A percentile compares a stretch with the other conserved stretches of the same genome.
Conservation (phyloP, 2,888 invertebrate genomes). For the Synanthedon andrenaeformis region DNA sequence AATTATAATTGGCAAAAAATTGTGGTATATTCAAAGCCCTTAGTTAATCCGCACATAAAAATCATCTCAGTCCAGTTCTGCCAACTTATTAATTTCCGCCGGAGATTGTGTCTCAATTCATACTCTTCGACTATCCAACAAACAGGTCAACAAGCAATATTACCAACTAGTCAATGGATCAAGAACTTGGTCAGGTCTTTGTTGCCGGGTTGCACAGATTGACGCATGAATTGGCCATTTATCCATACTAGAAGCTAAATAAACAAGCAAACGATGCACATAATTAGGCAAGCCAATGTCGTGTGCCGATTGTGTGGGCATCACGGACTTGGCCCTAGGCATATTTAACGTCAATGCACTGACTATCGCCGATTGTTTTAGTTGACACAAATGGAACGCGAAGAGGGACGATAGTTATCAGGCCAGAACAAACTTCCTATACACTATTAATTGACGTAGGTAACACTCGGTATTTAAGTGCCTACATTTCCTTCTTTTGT, state of each 20-base stretch:
- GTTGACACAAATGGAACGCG: neutral
- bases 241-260: neutral
- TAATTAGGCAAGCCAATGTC: slow-evolving; percentile 55
- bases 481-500: no score
- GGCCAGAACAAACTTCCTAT: no score
- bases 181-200: slow-evolving; percentile 4
- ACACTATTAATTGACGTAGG: no score
- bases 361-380: neutral
- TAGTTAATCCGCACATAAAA: no score
- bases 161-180: neutral
- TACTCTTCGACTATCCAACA: neutral
- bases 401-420: no score
- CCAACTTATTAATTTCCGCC: neutral
- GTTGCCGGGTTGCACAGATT: slow-evolving; percentile 23
- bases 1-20: no score
- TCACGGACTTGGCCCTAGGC: slow-evolving; percentile 7
- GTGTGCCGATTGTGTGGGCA: slow-evolving; percentile 16
- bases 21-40: no score
- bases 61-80: neutral
- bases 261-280: slow-evolving; percentile 16
- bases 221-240: slow-evolving; percentile 35
- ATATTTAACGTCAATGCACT: neutral
- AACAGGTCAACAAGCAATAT: neutral
- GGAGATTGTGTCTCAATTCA: neutral
- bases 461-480: no score